phyloP scores from a whole-genome alignment of 2,888 invertebrate species.

The Drosophila robusta region DNA sequence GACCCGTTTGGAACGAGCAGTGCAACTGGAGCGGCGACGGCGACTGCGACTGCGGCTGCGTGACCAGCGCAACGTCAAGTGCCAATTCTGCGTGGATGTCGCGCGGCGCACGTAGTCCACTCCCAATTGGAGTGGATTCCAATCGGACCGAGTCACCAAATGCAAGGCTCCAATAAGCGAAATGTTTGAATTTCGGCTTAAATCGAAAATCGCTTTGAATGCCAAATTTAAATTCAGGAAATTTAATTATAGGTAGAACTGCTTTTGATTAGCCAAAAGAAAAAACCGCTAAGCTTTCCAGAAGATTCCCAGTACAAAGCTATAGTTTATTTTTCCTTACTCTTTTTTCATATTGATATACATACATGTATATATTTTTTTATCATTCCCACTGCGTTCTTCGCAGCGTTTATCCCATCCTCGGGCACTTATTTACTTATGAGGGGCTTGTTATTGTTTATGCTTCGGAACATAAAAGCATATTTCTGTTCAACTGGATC shows the following conservation, averaged over 20 bases:
- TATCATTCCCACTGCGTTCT: conserved; percentile 32
- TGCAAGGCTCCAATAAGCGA: conserved; percentile 15
- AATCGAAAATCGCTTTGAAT: conserved; percentile 3
- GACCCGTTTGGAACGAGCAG: conserved; percentile 30
- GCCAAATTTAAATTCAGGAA: conserved; percentile 8
- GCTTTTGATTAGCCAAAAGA: background rate
- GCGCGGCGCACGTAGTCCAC: conserved; percentile 62
- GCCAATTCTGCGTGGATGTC: conserved; percentile 47
- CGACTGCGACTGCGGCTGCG: conserved; percentile 48
- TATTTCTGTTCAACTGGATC: conserved; percentile 34
- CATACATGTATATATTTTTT: background rate
- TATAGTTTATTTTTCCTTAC: conserved; percentile 14
- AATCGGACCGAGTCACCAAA: conserved; percentile 42
- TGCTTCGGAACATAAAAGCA: conserved; percentile 52
- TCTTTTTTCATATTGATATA: background rate
- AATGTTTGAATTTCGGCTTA: conserved; percentile 8
- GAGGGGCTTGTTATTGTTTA: conserved; percentile 38
- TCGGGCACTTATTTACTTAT: conserved; percentile 47
- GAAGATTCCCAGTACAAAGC: background rate
- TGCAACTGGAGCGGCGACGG: conserved; percentile 3
- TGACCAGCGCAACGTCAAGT: conserved; percentile 71
- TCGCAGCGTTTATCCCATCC: conserved; percentile 18
- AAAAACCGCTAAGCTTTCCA: background rate
- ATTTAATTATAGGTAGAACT: background rate
- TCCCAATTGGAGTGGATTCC: conserved; percentile 34